These are phyloP conservation scores for Leucophenga varia DNA, from an alignment of 1,140 invertebrate genomes.

Conservation along the genomic window DNA sequence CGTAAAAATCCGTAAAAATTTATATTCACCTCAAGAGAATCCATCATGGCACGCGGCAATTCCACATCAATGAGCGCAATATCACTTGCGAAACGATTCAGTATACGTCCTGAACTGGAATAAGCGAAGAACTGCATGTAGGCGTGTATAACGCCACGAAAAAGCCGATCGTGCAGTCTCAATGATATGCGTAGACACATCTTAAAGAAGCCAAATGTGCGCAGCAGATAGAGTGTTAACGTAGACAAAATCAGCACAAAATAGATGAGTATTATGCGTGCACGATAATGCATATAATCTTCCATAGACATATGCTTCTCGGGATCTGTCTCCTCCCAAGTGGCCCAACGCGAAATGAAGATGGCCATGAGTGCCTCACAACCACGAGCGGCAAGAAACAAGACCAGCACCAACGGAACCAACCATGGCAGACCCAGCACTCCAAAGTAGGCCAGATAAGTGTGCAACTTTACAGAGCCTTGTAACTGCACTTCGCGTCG, in stretches of 20 bases:
- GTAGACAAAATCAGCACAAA: slow-evolving; percentile 36
- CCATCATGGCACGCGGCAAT: slow-evolving; percentile 73
- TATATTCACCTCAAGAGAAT: slow-evolving; percentile 64
- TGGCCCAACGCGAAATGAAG: slow-evolving; percentile 74
- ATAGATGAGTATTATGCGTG: slow-evolving; percentile 31
- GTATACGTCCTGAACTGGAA: slow-evolving; percentile 76
- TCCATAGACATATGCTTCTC: slow-evolving; percentile 26
- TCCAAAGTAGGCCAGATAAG: slow-evolving; percentile 71
- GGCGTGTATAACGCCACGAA: slow-evolving; percentile 74
- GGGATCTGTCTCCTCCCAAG: slow-evolving; percentile 49
- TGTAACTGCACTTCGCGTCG: slow-evolving; percentile 54
- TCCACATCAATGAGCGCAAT: slow-evolving; percentile 82
- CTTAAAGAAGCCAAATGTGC: slow-evolving; percentile 74
- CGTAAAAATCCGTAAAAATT: slow-evolving; percentile 23
- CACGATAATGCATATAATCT: slow-evolving; percentile 26
- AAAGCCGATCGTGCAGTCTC: slow-evolving; percentile 82
- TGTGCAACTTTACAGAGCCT: slow-evolving; percentile 56
- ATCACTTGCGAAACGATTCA: slow-evolving; percentile 86
- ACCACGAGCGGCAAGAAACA: slow-evolving; percentile 68
- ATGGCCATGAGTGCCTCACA: slow-evolving; percentile 73
- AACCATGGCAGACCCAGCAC: slow-evolving; percentile 66
- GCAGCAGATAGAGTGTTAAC: slow-evolving; percentile 50
- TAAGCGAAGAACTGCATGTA: slow-evolving; percentile 88
- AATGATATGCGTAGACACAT: slow-evolving; percentile 79
- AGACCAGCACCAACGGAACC: slow-evolving; percentile 61